Conservation (phyloP, 2,797 vertebrate species). For the Chelon labrosus region DNA sequence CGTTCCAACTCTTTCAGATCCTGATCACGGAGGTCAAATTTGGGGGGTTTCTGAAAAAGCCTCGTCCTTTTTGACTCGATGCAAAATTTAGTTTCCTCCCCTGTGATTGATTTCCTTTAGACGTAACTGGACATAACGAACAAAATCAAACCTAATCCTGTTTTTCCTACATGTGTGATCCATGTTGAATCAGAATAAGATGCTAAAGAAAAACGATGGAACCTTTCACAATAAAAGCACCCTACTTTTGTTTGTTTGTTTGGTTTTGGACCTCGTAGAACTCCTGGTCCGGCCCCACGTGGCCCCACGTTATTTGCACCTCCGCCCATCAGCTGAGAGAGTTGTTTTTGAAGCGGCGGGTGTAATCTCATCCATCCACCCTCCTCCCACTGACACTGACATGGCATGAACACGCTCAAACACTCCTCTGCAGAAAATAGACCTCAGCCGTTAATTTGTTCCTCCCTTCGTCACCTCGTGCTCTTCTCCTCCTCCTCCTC, state of each 20-base stretch:
- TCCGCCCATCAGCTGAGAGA: constrained; percentile 36
- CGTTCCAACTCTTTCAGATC: constrained; percentile 42
- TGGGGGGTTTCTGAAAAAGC: not conserved
- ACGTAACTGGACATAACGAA: not conserved
- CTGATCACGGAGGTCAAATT: constrained; percentile 25
- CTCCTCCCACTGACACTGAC: constrained; percentile 38
- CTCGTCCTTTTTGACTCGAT: too few species aligned
- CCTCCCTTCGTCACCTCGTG: constrained; percentile 42
- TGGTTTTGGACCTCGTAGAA: too few species aligned
- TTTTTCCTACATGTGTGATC: too few species aligned
- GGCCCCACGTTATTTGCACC: not conserved
- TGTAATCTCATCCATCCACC: constrained; percentile 49
- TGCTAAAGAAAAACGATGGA: not conserved
- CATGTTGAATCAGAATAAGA: too few species aligned
- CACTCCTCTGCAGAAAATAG: constrained; percentile 71
- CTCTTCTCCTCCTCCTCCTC: constrained; percentile 32
- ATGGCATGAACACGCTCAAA: constrained; percentile 57
- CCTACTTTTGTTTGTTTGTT: too few species aligned
- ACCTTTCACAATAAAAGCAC: constrained; percentile 1
- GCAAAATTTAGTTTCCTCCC: too few species aligned
- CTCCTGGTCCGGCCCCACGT: too few species aligned
- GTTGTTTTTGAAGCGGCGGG: constrained; percentile 42
- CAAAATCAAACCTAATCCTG: not conserved
- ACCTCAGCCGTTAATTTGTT: constrained; percentile 54
- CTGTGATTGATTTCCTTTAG: too few species aligned